A percentile compares a stretch with the other conserved stretches of the same genome.
phyloP scores from a whole-genome alignment of 1,140 invertebrate species.

The Drosophila rhopaloa region DNA sequence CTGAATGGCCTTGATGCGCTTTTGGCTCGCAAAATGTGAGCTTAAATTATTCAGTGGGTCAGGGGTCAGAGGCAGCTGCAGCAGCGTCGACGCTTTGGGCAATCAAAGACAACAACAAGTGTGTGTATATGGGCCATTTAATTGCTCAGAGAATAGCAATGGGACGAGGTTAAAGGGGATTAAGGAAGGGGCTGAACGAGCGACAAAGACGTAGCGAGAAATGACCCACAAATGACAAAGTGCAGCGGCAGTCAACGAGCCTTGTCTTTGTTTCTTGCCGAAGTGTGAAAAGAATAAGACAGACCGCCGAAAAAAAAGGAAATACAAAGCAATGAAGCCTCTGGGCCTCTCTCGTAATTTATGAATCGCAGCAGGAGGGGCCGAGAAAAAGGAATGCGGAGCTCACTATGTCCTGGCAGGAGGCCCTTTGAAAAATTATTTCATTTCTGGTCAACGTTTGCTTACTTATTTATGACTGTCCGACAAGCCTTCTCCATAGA shows the following conservation, averaged over 20 bases:
- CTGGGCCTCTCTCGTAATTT: constrained; percentile 53
- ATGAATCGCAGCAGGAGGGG: constrained; percentile 62
- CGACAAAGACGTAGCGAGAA: constrained; percentile 31
- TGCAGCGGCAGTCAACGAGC: constrained; percentile 74
- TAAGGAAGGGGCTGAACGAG: background rate
- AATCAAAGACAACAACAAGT: constrained; percentile 65
- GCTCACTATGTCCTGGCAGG: constrained; percentile 11
- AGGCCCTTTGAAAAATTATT: constrained; percentile 72
- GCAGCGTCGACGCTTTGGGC: constrained; percentile 46
- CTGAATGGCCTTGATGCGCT: constrained; percentile 54
- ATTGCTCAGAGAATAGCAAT: constrained; percentile 66
- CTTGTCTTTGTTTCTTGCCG: constrained; percentile 42
- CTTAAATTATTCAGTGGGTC: constrained; percentile 75
- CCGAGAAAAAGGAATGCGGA: background rate
- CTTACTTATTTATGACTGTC: constrained; percentile 68
- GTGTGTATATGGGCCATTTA: constrained; percentile 66
- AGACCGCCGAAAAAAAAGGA: constrained; percentile 47
- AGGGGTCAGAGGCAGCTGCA: constrained; percentile 28
- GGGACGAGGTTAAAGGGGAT: constrained; percentile 3
- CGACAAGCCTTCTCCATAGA: constrained; percentile 17
- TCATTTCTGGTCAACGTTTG: constrained; percentile 68
- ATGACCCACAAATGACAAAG: constrained; percentile 72
- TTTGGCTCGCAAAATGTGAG: constrained; percentile 61
- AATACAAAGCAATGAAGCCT: constrained; percentile 34
- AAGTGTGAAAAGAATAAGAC: constrained; percentile 67